Percentiles rank a stretch among this genome's conserved stretches.
Conservation (phyloP, 2,797 vertebrate species). For the Sebastes itinus region DNA sequence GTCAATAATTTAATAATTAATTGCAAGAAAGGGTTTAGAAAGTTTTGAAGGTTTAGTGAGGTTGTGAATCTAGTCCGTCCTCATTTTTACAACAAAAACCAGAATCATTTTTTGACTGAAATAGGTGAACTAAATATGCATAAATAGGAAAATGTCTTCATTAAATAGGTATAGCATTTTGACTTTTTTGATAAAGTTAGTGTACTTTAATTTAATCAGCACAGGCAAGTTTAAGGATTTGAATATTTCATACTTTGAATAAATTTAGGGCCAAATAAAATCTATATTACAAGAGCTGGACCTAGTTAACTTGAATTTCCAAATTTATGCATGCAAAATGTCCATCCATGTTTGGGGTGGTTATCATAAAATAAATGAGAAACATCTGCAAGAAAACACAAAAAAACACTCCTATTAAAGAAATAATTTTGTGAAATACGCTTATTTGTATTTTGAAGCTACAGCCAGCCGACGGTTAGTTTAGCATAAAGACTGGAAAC, state of each 20-base stretch:
- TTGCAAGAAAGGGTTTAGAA: conserved; percentile 26
- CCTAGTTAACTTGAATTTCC: not conserved
- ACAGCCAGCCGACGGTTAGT: not conserved
- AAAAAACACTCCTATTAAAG: not conserved
- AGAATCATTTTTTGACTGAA: not conserved
- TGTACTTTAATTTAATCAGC: not conserved
- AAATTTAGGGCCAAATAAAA: not conserved
- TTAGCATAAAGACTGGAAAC: not conserved
- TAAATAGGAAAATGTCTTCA: not conserved
- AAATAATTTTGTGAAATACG: not conserved
- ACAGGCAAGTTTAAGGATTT: not conserved
- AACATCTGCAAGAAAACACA: not conserved
- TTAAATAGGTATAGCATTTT: not conserved
- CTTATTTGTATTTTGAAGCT: not conserved
- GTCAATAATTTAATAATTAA: conserved; percentile 60
- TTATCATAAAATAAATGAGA: not conserved
- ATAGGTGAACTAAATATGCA: conserved; percentile 4
- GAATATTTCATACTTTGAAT: conserved; percentile 30
- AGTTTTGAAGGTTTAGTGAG: conserved; percentile 30
- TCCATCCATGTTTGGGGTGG: not conserved
- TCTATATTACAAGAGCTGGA: not conserved
- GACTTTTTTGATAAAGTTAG: not conserved
- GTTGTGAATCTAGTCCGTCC: not conserved
- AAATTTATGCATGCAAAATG: not conserved
- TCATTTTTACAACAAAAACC: not conserved